These are phyloP conservation scores for Agapornis canus DNA, from an alignment of 2,797 vertebrate species.

Conservation along the genomic window DNA sequence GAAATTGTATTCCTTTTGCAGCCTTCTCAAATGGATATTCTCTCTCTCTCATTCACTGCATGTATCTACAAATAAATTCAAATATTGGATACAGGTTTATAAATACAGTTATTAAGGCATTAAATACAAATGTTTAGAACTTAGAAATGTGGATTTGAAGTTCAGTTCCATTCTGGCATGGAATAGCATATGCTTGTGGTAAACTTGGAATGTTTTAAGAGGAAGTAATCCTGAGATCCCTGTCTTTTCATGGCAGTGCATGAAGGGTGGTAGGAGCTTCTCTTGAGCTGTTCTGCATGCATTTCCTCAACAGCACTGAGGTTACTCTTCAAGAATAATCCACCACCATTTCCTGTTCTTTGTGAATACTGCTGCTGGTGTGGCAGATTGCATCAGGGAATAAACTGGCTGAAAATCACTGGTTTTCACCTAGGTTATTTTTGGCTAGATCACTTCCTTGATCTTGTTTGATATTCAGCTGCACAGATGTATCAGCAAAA, in stretches of 20 bases:
- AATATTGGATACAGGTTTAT: neutral
- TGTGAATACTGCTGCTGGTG: neutral
- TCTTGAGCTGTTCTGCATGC: neutral
- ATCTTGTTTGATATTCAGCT: neutral
- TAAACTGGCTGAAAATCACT: neutral
- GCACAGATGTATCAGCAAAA: constrained; percentile 13
- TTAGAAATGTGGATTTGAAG: neutral
- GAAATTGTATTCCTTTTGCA: neutral
- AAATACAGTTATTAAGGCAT: neutral
- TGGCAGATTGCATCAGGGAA: neutral
- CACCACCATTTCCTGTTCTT: neutral
- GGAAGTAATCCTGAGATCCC: neutral
- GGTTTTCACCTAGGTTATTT: neutral
- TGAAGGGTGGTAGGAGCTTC: neutral
- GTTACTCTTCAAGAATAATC: neutral
- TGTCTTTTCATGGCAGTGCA: neutral
- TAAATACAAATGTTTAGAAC: neutral
- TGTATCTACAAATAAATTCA: neutral
- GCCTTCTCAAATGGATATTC: neutral
- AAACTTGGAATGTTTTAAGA: neutral
- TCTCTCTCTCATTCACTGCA: neutral
- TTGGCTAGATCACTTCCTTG: neutral
- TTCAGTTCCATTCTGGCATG: neutral
- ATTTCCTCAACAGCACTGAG: neutral
- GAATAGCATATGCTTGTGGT: neutral